Evolutionary conservation across 2,113 vertebrate genomes (phyloP).

Genomic region (Leptosomus discolor): DNA sequence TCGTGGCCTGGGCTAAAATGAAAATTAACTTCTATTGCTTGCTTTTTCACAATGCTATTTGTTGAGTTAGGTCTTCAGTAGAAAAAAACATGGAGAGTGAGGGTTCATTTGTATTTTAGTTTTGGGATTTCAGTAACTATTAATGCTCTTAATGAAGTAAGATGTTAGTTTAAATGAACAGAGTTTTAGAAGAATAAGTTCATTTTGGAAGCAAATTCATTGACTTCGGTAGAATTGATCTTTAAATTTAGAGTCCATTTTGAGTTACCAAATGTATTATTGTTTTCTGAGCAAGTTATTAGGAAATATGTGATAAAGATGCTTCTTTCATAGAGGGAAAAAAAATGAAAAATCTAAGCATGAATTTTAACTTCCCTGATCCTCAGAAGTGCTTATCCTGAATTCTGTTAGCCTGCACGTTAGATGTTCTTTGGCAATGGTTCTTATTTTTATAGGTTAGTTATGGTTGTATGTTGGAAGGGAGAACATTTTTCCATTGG

Average conservation of each 20-base stretch:
- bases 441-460: not conserved
- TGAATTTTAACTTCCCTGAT: not conserved
- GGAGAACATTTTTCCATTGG: not conserved
- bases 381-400: not conserved
- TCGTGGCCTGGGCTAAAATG: not conserved
- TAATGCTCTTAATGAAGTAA: not conserved
- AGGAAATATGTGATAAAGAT: not conserved
- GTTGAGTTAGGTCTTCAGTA: conserved; percentile 27
- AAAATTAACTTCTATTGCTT: not conserved
- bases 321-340: not conserved
- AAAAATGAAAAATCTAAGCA: not conserved
- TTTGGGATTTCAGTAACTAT: conserved; percentile 32
- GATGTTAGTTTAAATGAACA: conserved; percentile 13
- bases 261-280: not conserved
- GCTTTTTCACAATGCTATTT: not conserved
- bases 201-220: not conserved
- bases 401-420: not conserved
- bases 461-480: not conserved
- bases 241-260: not conserved
- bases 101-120: not conserved
- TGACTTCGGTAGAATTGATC: not conserved
- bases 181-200: not conserved
- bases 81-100: not conserved
- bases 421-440: not conserved
- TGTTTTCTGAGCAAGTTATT: not conserved